Evolutionary conservation across 2,888 invertebrate species (phyloP).

Genomic region (Parnassius mnemosyne): DNA sequence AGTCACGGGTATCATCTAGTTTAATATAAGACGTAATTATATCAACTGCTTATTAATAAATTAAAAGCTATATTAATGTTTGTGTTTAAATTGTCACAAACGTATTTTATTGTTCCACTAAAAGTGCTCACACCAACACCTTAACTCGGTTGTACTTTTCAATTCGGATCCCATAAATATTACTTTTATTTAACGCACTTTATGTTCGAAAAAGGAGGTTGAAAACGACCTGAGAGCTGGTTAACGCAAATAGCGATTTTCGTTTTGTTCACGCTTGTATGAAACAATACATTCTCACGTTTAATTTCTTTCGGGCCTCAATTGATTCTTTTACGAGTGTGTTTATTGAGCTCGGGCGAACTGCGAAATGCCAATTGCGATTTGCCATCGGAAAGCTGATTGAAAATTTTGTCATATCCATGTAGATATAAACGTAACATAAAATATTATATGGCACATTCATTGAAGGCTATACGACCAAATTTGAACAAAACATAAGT

Average conservation of each 20-base stretch:
- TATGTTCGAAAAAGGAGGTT: constrained; percentile 74
- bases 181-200: constrained; percentile 73
- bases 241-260: constrained; percentile 71
- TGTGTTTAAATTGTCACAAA: not conserved
- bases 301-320: constrained; percentile 77
- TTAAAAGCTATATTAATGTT: no score
- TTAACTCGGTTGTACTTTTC: constrained; percentile 42
- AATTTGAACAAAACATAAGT: no score
- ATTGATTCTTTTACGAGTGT: constrained; percentile 79
- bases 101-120: not conserved
- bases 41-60: no score
- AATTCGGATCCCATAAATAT: constrained; percentile 67
- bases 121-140: constrained; percentile 6
- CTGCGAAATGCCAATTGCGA: constrained; percentile 69
- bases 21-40: no score
- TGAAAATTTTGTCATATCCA: constrained; percentile 7
- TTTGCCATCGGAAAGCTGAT: constrained; percentile 37
- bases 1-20: no score
- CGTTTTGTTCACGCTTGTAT: constrained; percentile 73
- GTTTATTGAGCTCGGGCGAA: constrained; percentile 75
- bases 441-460: not conserved
- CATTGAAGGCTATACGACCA: no score
- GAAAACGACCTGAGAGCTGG: constrained; percentile 77
- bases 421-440: not conserved
- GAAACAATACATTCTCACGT: constrained; percentile 80